A percentile compares a stretch with the other conserved stretches of the same genome.
Conservation (phyloP, 2,888 invertebrate genomes). For the Escarpia spicata region DNA sequence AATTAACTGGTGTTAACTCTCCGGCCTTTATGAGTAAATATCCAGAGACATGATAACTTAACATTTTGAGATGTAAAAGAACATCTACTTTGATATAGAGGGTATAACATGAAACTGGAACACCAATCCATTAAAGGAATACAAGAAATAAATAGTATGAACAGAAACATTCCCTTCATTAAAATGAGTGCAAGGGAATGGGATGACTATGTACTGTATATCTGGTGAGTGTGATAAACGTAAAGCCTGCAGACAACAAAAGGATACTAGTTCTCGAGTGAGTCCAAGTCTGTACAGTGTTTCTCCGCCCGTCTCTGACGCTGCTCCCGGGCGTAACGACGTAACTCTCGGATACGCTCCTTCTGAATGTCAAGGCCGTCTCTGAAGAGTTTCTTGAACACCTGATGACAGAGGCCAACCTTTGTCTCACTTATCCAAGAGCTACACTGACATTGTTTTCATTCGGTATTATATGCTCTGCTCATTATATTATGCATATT, state of each 20-base stretch:
- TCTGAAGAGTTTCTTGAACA: slow-evolving; percentile 62
- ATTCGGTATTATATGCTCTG: not conserved
- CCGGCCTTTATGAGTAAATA: too few relatives aligned
- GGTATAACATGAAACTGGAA: not conserved
- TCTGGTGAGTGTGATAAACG: not conserved
- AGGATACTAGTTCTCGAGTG: slow-evolving; percentile 65
- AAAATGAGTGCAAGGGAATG: not conserved
- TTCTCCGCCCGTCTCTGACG: slow-evolving; percentile 50
- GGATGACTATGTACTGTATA: not conserved
- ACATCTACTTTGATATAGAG: not conserved
- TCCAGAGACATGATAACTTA: too few relatives aligned
- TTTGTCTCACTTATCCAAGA: not conserved
- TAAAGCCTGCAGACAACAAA: slow-evolving; percentile 29
- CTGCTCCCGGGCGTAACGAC: slow-evolving; percentile 61
- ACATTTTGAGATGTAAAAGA: not conserved
- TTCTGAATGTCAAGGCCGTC: slow-evolving; percentile 63
- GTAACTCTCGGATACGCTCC: slow-evolving; percentile 59
- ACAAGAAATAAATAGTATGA: not conserved
- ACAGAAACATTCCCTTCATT: not conserved
- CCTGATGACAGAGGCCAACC: slow-evolving; percentile 45
- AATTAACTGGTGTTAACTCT: not conserved
- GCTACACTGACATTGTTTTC: not conserved
- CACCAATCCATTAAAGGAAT: not conserved
- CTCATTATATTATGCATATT: not conserved
- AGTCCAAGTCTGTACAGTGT: slow-evolving; percentile 60